phyloP scores from a whole-genome alignment of 2,113 vertebrate species.

The Catagonus wagneri region DNA sequence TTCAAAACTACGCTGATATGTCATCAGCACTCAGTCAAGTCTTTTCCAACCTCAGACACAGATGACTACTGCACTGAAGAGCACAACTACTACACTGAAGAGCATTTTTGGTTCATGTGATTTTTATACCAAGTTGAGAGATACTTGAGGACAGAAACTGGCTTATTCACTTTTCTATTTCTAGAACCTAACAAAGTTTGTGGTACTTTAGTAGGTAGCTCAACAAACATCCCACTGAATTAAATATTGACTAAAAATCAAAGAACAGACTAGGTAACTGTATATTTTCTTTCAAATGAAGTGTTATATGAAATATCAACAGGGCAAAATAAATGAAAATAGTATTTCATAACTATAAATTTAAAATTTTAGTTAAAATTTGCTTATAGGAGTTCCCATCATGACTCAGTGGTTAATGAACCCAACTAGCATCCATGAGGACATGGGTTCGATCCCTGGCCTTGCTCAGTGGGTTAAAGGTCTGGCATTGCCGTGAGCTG shows the following conservation, averaged over 20 bases:
- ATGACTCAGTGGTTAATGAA: too few species aligned
- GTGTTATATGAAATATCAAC: neutral
- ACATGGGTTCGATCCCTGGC: too few species aligned
- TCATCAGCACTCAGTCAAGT: neutral
- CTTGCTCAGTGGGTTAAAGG: too few species aligned
- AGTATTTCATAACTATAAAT: slow-evolving; percentile 21
- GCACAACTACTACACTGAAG: neutral
- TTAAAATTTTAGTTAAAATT: slow-evolving; percentile 12
- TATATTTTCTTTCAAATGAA: slow-evolving; percentile 36
- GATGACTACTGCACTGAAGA: neutral
- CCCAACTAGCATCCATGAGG: too few species aligned
- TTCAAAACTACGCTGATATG: slow-evolving; percentile 2
- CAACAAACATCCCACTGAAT: slow-evolving; percentile 16
- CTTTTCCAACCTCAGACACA: neutral
- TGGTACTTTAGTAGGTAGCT: neutral
- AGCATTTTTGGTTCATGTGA: neutral
- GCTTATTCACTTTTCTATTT: neutral
- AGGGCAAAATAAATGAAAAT: neutral
- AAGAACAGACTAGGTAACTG: neutral
- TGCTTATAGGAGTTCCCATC: too few species aligned
- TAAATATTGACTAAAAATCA: slow-evolving; percentile 35
- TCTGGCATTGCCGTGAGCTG: too few species aligned
- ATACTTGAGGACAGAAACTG: neutral
- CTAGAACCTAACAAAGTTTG: neutral
- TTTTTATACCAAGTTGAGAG: neutral